These are phyloP conservation scores for Grallaria varia DNA, from an alignment of 2,113 vertebrate species.

Conservation along the genomic window DNA sequence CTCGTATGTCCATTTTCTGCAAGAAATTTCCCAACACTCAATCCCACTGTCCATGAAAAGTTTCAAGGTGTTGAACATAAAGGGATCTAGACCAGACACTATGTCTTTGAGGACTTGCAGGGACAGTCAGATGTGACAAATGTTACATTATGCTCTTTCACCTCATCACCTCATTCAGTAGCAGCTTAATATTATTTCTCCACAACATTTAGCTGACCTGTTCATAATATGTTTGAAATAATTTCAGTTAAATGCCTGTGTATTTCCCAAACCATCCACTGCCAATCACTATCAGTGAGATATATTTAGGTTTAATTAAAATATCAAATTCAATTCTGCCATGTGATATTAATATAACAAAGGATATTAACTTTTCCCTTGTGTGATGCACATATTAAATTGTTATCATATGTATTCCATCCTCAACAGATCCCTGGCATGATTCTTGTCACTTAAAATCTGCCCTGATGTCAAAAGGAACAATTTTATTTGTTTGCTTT, in stretches of 20 bases:
- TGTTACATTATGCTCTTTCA: neutral
- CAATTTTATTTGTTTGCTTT: neutral
- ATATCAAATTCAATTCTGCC: neutral
- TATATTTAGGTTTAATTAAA: slow-evolving; percentile 38
- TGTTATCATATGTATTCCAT: neutral
- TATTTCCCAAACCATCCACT: neutral
- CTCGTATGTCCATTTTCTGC: no score
- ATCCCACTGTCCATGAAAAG: neutral
- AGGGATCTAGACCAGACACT: neutral
- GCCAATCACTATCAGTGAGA: neutral
- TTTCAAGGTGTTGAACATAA: neutral
- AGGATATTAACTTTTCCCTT: neutral
- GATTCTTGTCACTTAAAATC: slow-evolving; percentile 26
- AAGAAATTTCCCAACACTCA: no score
- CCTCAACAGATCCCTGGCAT: neutral
- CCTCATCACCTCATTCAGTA: neutral
- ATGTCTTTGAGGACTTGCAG: neutral
- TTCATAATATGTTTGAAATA: neutral
- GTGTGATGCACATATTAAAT: neutral
- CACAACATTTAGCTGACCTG: neutral
- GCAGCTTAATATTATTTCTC: neutral
- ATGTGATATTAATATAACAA: slow-evolving; percentile 14
- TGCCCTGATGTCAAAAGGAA: neutral
- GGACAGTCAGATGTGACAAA: neutral
- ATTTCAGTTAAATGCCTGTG: neutral